Evolutionary conservation across 1,140 invertebrate genomes (phyloP).

Genomic region (Pemphigus obesinymphae): DNA sequence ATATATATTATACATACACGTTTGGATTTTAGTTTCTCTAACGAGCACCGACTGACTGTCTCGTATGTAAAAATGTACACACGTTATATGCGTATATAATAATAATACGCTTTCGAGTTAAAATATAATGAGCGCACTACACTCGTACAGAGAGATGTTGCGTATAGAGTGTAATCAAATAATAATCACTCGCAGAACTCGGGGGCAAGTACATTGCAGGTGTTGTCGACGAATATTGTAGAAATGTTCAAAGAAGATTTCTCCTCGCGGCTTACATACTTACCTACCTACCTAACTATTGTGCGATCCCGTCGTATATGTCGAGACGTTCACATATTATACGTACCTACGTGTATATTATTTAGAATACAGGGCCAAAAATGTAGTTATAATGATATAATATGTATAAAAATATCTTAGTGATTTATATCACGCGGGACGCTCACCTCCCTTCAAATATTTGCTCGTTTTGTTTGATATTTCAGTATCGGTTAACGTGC

Average conservation of each 20-base stretch:
- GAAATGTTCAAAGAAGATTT: slow-evolving; percentile 22
- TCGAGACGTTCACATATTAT: too few species aligned
- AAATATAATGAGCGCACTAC: not conserved
- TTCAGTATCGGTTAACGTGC: too few species aligned
- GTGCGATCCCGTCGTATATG: too few species aligned
- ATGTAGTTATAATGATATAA: too few species aligned
- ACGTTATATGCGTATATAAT: not conserved
- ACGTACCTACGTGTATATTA: too few species aligned
- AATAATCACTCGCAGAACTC: not conserved
- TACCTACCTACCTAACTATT: too few species aligned
- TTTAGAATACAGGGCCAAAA: too few species aligned
- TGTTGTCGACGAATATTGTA: not conserved
- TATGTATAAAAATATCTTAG: too few species aligned
- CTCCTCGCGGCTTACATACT: not conserved
- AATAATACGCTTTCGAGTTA: not conserved
- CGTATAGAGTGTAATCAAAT: not conserved
- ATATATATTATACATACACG: too few species aligned
- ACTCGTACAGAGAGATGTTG: not conserved
- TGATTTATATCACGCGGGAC: too few species aligned
- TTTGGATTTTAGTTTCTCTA: not conserved
- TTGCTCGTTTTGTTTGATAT: too few species aligned
- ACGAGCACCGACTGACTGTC: not conserved
- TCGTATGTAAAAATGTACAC: not conserved
- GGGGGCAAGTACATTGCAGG: not conserved
- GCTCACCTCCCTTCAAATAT: too few species aligned